These are phyloP conservation scores for Gnathonemus longibarbis DNA, from an alignment of 2,113 vertebrate genomes.

Conservation along the genomic window DNA sequence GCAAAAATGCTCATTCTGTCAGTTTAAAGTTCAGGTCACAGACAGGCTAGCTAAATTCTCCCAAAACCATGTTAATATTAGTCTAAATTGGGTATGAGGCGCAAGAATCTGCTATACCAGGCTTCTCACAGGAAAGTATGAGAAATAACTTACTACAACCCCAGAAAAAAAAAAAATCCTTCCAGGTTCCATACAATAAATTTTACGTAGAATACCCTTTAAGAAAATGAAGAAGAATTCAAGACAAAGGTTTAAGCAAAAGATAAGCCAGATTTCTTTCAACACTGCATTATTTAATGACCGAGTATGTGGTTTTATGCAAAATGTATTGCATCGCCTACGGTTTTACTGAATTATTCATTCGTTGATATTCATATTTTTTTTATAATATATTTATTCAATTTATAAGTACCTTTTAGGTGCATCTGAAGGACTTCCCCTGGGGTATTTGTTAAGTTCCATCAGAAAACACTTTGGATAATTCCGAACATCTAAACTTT, in stretches of 20 bases:
- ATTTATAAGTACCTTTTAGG: neutral
- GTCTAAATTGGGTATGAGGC: neutral
- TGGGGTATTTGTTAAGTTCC: neutral
- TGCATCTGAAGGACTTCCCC: neutral
- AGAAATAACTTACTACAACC: neutral
- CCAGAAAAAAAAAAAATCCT: neutral
- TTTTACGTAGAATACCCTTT: neutral
- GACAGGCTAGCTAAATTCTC: neutral
- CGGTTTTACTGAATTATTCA: neutral
- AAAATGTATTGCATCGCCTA: neutral
- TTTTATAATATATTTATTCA: neutral
- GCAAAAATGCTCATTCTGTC: slow-evolving; percentile 4
- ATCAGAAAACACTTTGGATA: neutral
- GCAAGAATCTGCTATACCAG: neutral
- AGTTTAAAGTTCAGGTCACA: neutral
- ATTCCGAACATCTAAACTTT: neutral
- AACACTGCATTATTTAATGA: neutral
- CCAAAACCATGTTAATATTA: neutral
- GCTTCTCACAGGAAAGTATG: neutral
- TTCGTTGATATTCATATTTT: neutral
- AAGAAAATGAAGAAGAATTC: neutral
- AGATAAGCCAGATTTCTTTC: neutral
- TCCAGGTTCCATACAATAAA: neutral
- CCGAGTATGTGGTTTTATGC: neutral
- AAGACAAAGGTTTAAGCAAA: neutral